Conservation (phyloP, 2,797 vertebrate genomes). For the Semaprochilodus insignis region DNA sequence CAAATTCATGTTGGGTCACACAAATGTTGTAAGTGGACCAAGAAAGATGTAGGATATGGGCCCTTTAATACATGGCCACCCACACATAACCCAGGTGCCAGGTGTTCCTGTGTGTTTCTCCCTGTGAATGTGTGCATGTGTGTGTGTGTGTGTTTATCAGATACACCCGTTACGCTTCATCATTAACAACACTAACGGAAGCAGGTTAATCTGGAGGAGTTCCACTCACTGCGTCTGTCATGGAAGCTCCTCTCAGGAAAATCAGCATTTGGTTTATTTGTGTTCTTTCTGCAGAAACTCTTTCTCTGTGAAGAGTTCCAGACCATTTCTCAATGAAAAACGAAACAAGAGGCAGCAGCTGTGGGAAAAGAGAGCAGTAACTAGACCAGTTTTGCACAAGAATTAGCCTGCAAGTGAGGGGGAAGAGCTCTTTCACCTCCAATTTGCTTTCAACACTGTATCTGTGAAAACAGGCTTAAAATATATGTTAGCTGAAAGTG, state of each 20-base stretch:
- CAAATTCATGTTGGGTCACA: too few relatives aligned
- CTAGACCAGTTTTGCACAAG: conserved; percentile 56
- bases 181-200: conserved; percentile 50
- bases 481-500: conserved; percentile 5
- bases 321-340: neutral
- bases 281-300: neutral
- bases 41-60: too few relatives aligned
- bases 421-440: conserved; percentile 44
- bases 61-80: neutral
- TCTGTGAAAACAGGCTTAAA: conserved; percentile 28
- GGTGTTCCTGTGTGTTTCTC: conserved; percentile 63
- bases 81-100: conserved; percentile 1
- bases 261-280: neutral
- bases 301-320: neutral
- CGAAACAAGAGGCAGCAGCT: neutral
- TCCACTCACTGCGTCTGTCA: neutral
- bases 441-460: conserved; percentile 33
- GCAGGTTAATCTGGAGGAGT: conserved; percentile 19
- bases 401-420: conserved; percentile 47
- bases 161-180: conserved; percentile 51
- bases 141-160: conserved; percentile 13
- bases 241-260: neutral
- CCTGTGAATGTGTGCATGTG: conserved; percentile 56
- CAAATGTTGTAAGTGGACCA: too few relatives aligned
- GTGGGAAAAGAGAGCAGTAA: conserved; percentile 32